Evolutionary conservation across 2,888 invertebrate species (phyloP), one percentile per base, ranked within the genome.

Genomic region (Lasioglossum oenotherae): DNA sequence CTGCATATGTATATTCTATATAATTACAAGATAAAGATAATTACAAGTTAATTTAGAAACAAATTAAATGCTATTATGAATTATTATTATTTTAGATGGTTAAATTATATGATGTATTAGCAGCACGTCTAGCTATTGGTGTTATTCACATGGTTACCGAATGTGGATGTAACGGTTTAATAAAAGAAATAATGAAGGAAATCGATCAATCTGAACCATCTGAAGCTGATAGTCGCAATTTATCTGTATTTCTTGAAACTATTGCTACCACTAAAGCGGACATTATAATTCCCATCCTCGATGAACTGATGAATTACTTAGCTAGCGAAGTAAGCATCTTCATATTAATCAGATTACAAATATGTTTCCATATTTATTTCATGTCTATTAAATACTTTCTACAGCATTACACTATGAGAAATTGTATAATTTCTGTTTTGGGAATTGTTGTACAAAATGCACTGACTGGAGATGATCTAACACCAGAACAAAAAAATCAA

Each of bases 371-470:
- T 23, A 75, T 35, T 60, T 74, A 78, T 31, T 77, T 75, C 16
- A 86, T 53, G 67, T 46, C 81, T 38, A 60, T 44, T 64, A 5
- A 10, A 35, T 78, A 41, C 4, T 77, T 31, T 85, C 94, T 94
- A 41, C 91, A 96, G 96, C 96, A 96, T 35, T 96, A 96, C 92
- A 91, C 95, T 0, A 96, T 97, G 93, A 97, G 99, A 78, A 98
- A 98, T 95, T 97, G 98, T 92, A 97, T 98, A 60, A 95, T 99
- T 69, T 97, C 97, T 87, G 97, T 98, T 90, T 97, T 99, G 96
- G 97, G 97, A 57, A 98, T 98, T 94, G 97, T 98, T 23, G 95
- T 99, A 35, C 95, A 97, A 27, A 96, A 96, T 74, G 97, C 97
- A 90, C 95, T 99, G 6, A 97, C 97, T 14, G 97, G 97, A 49